Conservation (phyloP, 92 coral and sea anemone species). For the Meandrina meandrites region DNA sequence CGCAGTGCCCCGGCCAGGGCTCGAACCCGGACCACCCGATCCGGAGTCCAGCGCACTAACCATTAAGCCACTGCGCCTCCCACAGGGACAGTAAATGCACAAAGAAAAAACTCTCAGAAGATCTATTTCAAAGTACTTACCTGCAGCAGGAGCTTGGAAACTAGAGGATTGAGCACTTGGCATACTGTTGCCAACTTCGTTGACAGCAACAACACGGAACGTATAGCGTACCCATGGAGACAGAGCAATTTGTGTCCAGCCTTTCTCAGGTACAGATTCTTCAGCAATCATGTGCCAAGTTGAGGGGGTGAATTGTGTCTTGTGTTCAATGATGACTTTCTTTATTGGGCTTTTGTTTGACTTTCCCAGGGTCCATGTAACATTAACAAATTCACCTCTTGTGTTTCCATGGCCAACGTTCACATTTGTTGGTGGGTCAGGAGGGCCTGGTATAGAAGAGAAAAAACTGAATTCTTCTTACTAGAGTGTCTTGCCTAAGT, state of each 20-base stretch:
- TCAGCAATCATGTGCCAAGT: constrained; percentile 61
- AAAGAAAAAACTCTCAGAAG: neutral
- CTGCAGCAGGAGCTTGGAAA: constrained; percentile 83
- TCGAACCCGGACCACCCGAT: no score
- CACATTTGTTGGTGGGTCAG: constrained; percentile 75
- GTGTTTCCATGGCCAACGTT: constrained; percentile 35
- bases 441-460: constrained; percentile 70
- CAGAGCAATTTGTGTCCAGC: constrained; percentile 60
- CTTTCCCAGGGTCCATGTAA: constrained; percentile 78
- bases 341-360: constrained; percentile 74
- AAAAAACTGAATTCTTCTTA: neutral
- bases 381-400: constrained; percentile 61
- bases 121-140: constrained; percentile 46
- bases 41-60: no score
- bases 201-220: constrained; percentile 76
- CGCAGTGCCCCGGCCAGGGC: no score
- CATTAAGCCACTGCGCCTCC: no score
- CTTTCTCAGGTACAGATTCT: constrained; percentile 47
- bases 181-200: constrained; percentile 79
- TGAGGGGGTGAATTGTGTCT: constrained; percentile 56
- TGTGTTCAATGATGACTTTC: constrained; percentile 68
- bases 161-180: constrained; percentile 67
- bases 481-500: no score
- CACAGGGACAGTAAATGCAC: no score
- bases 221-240: constrained; percentile 93